phyloP scores from a whole-genome alignment of 2,888 invertebrate species.

The Thereva unica region DNA sequence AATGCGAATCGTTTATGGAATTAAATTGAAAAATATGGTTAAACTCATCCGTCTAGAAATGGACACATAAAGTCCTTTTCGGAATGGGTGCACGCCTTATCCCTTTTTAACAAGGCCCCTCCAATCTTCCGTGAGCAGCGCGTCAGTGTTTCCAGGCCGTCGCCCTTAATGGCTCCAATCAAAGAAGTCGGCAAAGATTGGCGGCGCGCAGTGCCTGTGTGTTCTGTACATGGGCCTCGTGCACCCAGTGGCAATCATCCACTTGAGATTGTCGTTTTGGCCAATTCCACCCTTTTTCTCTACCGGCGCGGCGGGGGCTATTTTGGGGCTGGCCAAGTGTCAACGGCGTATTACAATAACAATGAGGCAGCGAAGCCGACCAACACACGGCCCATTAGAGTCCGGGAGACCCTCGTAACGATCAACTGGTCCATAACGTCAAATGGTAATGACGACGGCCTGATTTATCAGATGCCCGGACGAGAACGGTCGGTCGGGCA shows the following conservation, averaged over 20 bases:
- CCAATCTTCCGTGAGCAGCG: slow-evolving; percentile 17
- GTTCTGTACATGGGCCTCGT: no score
- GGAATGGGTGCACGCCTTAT: slow-evolving; percentile 16
- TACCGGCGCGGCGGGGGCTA: neutral
- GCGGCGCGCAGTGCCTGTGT: no score
- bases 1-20: slow-evolving; percentile 7
- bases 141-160: slow-evolving; percentile 27
- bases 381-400: neutral
- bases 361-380: slow-evolving; percentile 2
- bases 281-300: neutral
- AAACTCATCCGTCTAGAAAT: slow-evolving; percentile 24
- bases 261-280: neutral
- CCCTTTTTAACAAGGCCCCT: slow-evolving; percentile 19
- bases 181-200: slow-evolving; percentile 14
- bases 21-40: slow-evolving; percentile 17
- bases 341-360: slow-evolving; percentile 11
- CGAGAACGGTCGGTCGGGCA: no score
- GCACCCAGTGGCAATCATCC: no score
- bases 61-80: slow-evolving; percentile 21
- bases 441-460: neutral
- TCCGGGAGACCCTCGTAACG: neutral
- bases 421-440: slow-evolving; percentile 10
- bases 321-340: neutral
- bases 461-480: neutral
- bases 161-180: slow-evolving; percentile 28